Conservation (phyloP, 2,888 invertebrate species). For the Cephus runcator region DNA sequence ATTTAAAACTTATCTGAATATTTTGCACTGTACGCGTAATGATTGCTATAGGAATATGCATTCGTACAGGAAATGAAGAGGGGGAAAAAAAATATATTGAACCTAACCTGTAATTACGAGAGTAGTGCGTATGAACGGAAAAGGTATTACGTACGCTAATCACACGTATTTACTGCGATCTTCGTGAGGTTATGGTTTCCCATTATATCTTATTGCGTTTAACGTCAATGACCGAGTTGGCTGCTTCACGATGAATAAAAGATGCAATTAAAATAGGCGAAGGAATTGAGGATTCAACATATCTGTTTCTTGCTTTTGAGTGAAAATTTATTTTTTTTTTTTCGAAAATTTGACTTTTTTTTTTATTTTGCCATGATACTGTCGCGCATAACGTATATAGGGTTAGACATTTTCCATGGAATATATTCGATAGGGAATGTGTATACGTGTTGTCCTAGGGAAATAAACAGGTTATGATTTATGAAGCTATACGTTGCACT, state of each 20-base stretch:
- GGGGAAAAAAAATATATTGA: not conserved
- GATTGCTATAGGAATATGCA: not conserved
- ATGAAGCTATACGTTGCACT: slow-evolving; percentile 13
- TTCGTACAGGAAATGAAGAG: not conserved
- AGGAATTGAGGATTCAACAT: not conserved
- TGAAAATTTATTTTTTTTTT: not conserved
- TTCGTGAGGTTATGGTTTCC: not conserved
- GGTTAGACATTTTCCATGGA: not conserved
- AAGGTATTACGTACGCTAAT: not conserved
- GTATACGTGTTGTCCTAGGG: not conserved
- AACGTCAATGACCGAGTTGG: not conserved
- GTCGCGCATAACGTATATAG: not conserved
- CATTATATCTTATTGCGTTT: not conserved
- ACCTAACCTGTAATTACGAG: not conserved
- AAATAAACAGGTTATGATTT: slow-evolving; percentile 12
- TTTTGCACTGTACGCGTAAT: not conserved
- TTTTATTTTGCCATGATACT: not conserved
- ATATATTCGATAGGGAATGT: not conserved
- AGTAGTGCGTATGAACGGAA: not conserved
- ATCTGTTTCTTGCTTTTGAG: not conserved
- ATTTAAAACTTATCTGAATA: no score
- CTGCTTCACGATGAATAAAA: not conserved
- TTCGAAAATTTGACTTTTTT: not conserved
- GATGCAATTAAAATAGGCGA: not conserved
- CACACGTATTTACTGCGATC: not conserved